Evolutionary conservation across 2,113 vertebrate genomes (phyloP).

Genomic region (Mormyrus iriodes): DNA sequence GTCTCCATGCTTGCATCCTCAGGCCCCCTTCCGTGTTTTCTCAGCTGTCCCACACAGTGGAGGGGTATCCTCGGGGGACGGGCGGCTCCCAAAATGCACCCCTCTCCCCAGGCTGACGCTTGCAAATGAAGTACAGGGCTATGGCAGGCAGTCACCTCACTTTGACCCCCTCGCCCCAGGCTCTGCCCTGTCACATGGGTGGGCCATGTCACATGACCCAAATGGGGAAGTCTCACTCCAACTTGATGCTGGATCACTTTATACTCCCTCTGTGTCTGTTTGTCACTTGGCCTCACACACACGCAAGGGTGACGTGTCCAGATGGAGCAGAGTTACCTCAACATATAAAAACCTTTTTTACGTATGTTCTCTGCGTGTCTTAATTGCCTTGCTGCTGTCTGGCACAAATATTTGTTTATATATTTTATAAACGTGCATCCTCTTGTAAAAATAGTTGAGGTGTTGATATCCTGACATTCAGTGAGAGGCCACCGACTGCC

Average conservation of each 20-base stretch:
- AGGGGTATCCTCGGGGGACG: slow-evolving; percentile 9
- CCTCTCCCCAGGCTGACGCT: neutral
- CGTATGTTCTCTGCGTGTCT: neutral
- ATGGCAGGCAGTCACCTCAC: neutral
- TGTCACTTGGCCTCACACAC: neutral
- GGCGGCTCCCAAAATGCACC: slow-evolving; percentile 1
- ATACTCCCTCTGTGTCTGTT: neutral
- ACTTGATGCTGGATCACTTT: neutral
- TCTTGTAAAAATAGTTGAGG: too few relatives aligned
- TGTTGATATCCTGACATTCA: too few relatives aligned
- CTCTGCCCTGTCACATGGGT: neutral
- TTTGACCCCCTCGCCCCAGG: neutral
- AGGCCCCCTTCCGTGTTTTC: slow-evolving; percentile 65
- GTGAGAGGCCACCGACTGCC: too few relatives aligned
- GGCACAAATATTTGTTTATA: too few relatives aligned
- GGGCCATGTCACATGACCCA: neutral
- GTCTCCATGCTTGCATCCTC: slow-evolving; percentile 52
- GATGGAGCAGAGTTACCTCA: neutral
- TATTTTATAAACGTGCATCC: too few relatives aligned
- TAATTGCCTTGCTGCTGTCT: too few relatives aligned
- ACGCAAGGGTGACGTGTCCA: neutral
- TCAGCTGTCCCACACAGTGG: slow-evolving; percentile 57
- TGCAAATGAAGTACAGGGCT: neutral
- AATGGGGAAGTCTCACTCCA: neutral
- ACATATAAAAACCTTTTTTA: neutral